Conservation (phyloP, 1,140 invertebrate species). For the Drosophila serrata region DNA sequence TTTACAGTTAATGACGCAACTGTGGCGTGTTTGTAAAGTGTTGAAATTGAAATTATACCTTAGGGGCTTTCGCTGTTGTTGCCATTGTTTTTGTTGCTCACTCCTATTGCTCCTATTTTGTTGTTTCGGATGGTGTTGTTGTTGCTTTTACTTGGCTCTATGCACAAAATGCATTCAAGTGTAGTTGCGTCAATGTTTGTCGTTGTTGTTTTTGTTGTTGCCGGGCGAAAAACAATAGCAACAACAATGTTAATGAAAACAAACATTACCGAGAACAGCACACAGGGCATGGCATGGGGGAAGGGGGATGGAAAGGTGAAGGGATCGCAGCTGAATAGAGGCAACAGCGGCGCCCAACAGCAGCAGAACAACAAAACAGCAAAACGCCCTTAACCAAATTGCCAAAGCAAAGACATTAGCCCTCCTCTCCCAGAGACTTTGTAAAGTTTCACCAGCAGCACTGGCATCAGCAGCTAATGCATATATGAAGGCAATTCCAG, state of each 20-base stretch:
- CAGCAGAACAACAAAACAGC: slow-evolving; percentile 34
- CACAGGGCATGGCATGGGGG: slow-evolving; percentile 1
- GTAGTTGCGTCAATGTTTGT: slow-evolving; percentile 52
- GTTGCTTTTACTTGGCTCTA: slow-evolving; percentile 20
- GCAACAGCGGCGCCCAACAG: slow-evolving; percentile 30
- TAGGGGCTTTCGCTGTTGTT: slow-evolving; percentile 58
- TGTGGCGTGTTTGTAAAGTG: slow-evolving; percentile 83
- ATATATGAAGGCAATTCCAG: slow-evolving; percentile 49
- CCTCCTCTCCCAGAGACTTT: slow-evolving; percentile 14
- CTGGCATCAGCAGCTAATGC: slow-evolving; percentile 10
- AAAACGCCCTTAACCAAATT: slow-evolving; percentile 58
- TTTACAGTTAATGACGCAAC: slow-evolving; percentile 82
- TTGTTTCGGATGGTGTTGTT: slow-evolving; percentile 22
- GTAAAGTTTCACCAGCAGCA: slow-evolving; percentile 14
- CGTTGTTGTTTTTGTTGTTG: slow-evolving; percentile 29
- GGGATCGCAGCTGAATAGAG: slow-evolving; percentile 32
- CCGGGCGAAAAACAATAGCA: slow-evolving; percentile 46
- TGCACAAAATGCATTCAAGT: slow-evolving; percentile 66
- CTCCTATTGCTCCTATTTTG: slow-evolving; percentile 42
- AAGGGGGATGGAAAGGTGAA: neutral
- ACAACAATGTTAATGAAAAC: slow-evolving; percentile 75
- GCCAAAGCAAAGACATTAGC: slow-evolving; percentile 50
- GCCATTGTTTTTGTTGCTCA: slow-evolving; percentile 29
- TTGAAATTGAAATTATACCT: slow-evolving; percentile 83
- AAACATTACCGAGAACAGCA: slow-evolving; percentile 60